phyloP scores from a whole-genome alignment of 2,797 vertebrate species.

The Galaxias olidus region DNA sequence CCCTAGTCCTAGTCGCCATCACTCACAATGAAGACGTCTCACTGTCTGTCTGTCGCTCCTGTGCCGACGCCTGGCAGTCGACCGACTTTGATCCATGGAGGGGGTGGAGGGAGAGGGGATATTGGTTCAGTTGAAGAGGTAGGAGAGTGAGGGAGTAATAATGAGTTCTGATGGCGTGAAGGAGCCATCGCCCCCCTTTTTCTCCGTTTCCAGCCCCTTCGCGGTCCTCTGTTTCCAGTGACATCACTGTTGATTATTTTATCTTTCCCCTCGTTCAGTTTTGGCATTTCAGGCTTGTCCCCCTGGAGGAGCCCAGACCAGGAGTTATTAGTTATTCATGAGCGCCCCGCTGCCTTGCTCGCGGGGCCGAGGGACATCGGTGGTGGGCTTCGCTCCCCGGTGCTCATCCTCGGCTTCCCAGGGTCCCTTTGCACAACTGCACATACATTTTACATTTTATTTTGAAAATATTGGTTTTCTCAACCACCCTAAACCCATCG shows the following conservation, averaged over 20 bases:
- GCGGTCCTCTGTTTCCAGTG: conserved; percentile 16
- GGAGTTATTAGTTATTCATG: conserved; percentile 73
- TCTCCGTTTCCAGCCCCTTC: not conserved
- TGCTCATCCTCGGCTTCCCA: conserved; percentile 41
- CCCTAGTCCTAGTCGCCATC: conserved; percentile 39
- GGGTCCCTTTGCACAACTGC: conserved; percentile 37
- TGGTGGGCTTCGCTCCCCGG: conserved; percentile 55
- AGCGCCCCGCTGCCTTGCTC: conserved; percentile 44
- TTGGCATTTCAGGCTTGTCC: conserved; percentile 65
- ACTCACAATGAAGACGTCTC: conserved; percentile 57
- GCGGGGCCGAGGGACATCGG: conserved; percentile 50
- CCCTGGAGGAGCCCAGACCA: conserved; percentile 49
- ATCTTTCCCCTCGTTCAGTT: conserved; percentile 31
- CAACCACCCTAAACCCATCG: too few species aligned
- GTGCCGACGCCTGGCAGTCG: conserved; percentile 24
- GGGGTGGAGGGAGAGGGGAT: too few species aligned
- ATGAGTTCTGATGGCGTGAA: conserved; percentile 49
- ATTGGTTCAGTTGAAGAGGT: conserved; percentile 54
- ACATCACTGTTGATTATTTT: conserved; percentile 59
- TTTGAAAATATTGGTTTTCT: conserved; percentile 29
- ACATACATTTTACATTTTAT: conserved; percentile 9
- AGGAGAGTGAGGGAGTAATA: conserved; percentile 34
- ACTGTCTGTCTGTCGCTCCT: conserved; percentile 29
- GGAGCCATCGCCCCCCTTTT: conserved; percentile 47
- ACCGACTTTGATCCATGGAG: conserved; percentile 55